Evolutionary conservation across 1,140 invertebrate species (phyloP).

Genomic region (Spodoptera litura): DNA sequence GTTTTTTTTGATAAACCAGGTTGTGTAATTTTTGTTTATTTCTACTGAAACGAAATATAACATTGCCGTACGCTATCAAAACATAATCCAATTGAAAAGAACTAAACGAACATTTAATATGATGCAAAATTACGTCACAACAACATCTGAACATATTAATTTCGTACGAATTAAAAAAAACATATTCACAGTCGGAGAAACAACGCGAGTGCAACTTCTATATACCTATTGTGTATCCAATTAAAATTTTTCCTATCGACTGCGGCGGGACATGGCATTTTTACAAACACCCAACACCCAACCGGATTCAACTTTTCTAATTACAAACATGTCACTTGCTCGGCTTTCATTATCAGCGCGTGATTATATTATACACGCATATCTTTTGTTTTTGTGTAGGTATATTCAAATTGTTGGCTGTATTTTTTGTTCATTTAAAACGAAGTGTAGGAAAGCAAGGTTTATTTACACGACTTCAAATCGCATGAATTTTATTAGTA

Average conservation of each 20-base stretch:
- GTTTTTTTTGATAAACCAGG: too few species aligned
- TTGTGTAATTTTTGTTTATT: too few species aligned
- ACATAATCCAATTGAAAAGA: too few species aligned
- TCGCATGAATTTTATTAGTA: too few species aligned
- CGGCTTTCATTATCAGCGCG: constrained; percentile 26
- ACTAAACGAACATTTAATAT: too few species aligned
- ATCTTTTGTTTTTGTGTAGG: constrained; percentile 1
- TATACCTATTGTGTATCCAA: constrained; percentile 68
- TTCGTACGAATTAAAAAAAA: constrained; percentile 4
- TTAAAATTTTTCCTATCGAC: constrained; percentile 64
- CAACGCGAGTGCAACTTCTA: constrained; percentile 11
- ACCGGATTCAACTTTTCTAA: constrained; percentile 67
- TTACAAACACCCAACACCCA: constrained; percentile 51
- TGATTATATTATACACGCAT: constrained; percentile 24
- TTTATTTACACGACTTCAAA: too few species aligned
- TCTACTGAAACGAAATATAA: too few species aligned
- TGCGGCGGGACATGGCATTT: constrained; percentile 60
- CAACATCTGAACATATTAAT: too few species aligned
- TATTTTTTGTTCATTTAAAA: neutral
- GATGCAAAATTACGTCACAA: too few species aligned
- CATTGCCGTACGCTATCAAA: too few species aligned
- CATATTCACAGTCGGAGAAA: neutral
- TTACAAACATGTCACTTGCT: constrained; percentile 54
- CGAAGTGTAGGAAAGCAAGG: too few species aligned
- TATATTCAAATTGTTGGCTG: neutral